These are phyloP conservation scores for Periparus ater DNA, from an alignment of 2,797 vertebrate species.

Conservation along the genomic window DNA sequence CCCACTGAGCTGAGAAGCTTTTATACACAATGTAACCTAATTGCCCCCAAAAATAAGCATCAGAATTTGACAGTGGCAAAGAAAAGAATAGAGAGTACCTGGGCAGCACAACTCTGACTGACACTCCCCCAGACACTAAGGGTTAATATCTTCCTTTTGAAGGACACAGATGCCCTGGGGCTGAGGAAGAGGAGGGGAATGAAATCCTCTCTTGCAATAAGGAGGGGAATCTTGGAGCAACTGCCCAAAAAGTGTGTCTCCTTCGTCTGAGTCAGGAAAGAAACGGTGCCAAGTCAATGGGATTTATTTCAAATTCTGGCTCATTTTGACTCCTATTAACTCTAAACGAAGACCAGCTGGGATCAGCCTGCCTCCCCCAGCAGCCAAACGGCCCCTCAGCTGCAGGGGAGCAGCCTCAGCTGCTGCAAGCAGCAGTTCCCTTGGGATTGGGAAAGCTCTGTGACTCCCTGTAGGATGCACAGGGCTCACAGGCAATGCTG, in stretches of 20 bases:
- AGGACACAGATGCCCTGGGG: slow-evolving; percentile 47
- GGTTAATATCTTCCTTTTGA: slow-evolving; percentile 46
- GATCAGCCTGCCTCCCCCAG: neutral
- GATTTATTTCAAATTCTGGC: slow-evolving; percentile 68
- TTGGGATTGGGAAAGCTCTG: neutral
- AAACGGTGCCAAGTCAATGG: slow-evolving; percentile 35
- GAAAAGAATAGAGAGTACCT: neutral
- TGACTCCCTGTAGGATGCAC: neutral
- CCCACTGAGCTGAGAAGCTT: neutral
- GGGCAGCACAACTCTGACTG: neutral
- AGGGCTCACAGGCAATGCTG: neutral
- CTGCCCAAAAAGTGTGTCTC: slow-evolving; percentile 19
- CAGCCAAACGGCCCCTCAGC: neutral
- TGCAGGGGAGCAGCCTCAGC: neutral
- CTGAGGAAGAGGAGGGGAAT: slow-evolving; percentile 55
- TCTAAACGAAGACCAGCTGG: slow-evolving; percentile 69
- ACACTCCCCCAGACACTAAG: neutral
- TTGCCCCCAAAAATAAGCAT: neutral
- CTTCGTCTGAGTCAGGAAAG: slow-evolving; percentile 63
- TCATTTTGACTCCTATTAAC: slow-evolving; percentile 60
- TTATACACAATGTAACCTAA: neutral
- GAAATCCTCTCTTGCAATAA: slow-evolving; percentile 53
- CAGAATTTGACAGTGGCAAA: neutral
- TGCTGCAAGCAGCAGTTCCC: neutral
- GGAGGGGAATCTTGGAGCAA: slow-evolving; percentile 58